These are phyloP conservation scores for Otolemur crassicaudatus DNA, from an alignment of 2,797 vertebrate genomes.

Conservation along the genomic window DNA sequence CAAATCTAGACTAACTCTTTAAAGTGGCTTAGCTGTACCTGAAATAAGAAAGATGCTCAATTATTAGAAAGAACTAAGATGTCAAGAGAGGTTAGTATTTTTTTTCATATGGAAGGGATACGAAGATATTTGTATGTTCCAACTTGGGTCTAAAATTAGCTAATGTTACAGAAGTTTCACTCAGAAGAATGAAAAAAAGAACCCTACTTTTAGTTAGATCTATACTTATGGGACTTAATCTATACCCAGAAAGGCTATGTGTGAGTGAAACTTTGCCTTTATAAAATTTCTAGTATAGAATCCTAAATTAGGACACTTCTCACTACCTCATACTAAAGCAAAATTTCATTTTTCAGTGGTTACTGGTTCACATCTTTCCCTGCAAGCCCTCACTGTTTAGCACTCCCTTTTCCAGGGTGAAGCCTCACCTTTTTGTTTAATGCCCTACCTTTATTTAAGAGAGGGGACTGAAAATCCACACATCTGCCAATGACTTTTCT, in stretches of 20 bases:
- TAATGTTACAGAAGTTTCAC: background rate
- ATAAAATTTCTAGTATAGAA: background rate
- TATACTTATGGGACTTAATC: background rate
- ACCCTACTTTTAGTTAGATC: background rate
- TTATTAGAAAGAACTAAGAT: background rate
- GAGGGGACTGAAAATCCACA: background rate
- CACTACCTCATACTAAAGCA: background rate
- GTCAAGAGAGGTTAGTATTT: background rate
- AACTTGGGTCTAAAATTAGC: background rate
- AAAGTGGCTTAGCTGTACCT: background rate
- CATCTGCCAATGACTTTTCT: background rate
- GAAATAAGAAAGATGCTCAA: background rate
- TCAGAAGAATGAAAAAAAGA: background rate
- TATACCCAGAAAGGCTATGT: background rate
- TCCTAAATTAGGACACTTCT: background rate
- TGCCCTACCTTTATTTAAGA: background rate
- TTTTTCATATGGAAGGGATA: background rate
- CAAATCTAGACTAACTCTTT: background rate
- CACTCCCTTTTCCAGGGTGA: background rate
- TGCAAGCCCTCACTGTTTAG: background rate
- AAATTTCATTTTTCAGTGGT: background rate
- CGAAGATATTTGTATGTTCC: background rate
- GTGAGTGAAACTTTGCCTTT: background rate
- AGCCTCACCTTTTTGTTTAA: background rate
- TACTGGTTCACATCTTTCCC: background rate